Base-by-base conservation (phyloP, 2,797 vertebrate species). In the Sciurus carolinensis region DNA sequence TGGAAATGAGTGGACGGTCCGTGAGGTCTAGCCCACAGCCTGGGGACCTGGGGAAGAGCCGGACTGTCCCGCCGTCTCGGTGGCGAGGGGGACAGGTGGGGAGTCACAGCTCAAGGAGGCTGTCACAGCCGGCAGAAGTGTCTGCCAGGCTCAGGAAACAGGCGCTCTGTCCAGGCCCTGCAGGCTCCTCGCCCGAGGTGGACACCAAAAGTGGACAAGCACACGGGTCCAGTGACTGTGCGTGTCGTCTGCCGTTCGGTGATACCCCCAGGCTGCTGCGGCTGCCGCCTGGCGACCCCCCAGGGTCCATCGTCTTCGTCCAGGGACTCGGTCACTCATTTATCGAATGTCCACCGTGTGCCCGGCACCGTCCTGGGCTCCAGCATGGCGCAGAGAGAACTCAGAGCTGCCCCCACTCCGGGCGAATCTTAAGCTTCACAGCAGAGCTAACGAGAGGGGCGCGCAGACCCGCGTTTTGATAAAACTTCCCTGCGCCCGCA, bases 71-170 rank as follows among this genome's bases (percentile, higher is more conserved):
- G 33, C 47, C 9, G 26, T 59, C 47, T 62, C 39, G 15, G 14
- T 26, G 54, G 18, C 59, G 5, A 47, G 72, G 90, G 62, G 7
- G 6, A 52, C 18, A 47, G 88, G 66, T 5, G 1, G 73, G 76
- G 36, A 72, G 72, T 87, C 22, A 42, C 26, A 57, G 42, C 69
- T 30, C 24, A 69, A 28, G 28, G 44, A n/a, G 39, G 36, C 3
- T 69, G 18, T 15, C 6, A 50, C 12, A 3, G 26, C 33, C 1
- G 26, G 44, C 54, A 0, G 4, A 72, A 28, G 28, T 3, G 2
- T 17, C 1, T 33, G 47, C 5, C 5, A 0, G 14, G 18, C 1
- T 1, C 0, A 13, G 22, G 44, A 8, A 75, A 64, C 11, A 3
- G 4, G 42, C 8, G 8, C 26, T 72, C 85, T 54, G 84, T 20